Evolutionary conservation across 2,888 invertebrate species (phyloP).

Genomic region (Linnaemya tessellans): DNA sequence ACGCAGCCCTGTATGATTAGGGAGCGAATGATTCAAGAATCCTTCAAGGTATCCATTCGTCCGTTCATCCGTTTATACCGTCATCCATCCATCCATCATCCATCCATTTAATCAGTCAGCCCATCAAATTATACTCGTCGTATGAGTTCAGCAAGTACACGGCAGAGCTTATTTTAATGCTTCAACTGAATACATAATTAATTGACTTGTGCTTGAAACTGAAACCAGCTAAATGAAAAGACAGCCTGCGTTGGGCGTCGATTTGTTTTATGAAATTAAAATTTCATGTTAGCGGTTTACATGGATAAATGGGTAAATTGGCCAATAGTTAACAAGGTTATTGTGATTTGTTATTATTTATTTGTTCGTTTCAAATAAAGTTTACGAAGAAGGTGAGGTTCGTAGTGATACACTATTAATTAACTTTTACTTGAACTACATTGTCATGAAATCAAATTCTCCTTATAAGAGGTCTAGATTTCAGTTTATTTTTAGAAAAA

Average conservation of each 20-base stretch:
- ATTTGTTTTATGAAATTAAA: conserved; percentile 18
- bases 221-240: conserved; percentile 27
- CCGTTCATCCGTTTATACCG: not conserved
- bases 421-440: not conserved
- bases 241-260: conserved; percentile 26
- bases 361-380: not conserved
- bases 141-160: not conserved
- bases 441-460: not conserved
- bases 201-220: conserved; percentile 28
- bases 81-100: not conserved
- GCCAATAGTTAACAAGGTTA: conserved; percentile 41
- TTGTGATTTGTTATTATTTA: not conserved
- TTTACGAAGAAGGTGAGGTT: not conserved
- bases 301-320: conserved; percentile 45
- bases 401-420: not conserved
- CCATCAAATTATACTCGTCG: conserved; percentile 13
- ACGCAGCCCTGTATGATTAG: conserved; percentile 28
- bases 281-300: conserved; percentile 26
- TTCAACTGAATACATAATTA: conserved; percentile 21
- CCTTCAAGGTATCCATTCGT: not conserved
- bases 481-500: not conserved
- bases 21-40: conserved; percentile 17
- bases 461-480: not conserved
- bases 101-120: conserved; percentile 13
- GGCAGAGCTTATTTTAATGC: not conserved